These are phyloP conservation scores for Marisa cornuarietis DNA, from an alignment of 1,140 invertebrate species.

Conservation along the genomic window DNA sequence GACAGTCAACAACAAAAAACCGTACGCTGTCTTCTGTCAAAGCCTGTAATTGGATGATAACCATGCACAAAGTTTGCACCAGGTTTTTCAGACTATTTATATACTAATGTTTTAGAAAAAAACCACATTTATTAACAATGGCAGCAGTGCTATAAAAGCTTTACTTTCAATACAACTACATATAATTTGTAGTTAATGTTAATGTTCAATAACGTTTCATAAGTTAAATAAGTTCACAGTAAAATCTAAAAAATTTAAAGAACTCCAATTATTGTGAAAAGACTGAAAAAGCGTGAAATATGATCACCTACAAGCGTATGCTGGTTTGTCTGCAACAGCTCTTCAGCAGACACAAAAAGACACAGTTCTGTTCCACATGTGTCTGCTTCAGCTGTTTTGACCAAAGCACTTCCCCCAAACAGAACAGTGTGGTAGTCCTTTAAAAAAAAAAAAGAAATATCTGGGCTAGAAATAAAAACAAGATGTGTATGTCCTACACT, in stretches of 20 bases:
- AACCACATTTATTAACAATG: not conserved
- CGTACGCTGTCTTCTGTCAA: slow-evolving; percentile 69
- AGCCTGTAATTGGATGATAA: slow-evolving; percentile 68
- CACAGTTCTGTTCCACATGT: slow-evolving; percentile 86
- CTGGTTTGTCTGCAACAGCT: slow-evolving; percentile 66
- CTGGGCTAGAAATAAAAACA: not conserved
- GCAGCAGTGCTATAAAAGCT: not conserved
- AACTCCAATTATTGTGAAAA: too few relatives aligned
- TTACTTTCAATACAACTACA: not conserved
- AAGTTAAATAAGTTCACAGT: too few relatives aligned
- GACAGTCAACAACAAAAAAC: slow-evolving; percentile 97
- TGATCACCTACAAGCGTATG: slow-evolving; percentile 17
- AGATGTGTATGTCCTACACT: too few relatives aligned
- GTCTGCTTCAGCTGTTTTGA: slow-evolving; percentile 46
- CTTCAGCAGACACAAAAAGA: slow-evolving; percentile 84
- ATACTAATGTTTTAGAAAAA: not conserved
- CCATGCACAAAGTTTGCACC: slow-evolving; percentile 24
- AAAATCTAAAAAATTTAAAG: too few relatives aligned
- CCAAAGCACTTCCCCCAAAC: slow-evolving; percentile 65
- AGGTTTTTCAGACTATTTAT: not conserved
- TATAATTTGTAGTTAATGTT: too few relatives aligned
- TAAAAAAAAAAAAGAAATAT: slow-evolving; percentile 43
- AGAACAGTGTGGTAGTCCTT: slow-evolving; percentile 69
- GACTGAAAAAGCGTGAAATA: too few relatives aligned
- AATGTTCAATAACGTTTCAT: too few relatives aligned